phyloP scores from a whole-genome alignment of 2,888 invertebrate genomes.

The Dexiosoma caninum region DNA sequence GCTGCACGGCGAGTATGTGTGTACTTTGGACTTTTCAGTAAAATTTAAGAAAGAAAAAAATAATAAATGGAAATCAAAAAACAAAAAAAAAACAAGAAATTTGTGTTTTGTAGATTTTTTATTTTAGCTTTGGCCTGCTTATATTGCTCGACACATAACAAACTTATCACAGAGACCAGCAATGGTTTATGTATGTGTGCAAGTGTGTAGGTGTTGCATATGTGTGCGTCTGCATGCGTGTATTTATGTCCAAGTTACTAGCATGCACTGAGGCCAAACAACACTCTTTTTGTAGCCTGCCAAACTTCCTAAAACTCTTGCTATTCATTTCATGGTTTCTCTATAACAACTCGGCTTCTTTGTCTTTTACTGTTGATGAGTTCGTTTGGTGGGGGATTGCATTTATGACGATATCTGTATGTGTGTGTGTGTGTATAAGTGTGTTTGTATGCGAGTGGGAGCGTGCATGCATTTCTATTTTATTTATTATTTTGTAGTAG shows the following conservation, averaged over 20 bases:
- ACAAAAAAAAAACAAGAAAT: conserved; percentile 29
- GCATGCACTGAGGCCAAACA: conserved; percentile 35
- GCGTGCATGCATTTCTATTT: conserved; percentile 40
- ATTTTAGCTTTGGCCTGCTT: conserved; percentile 62
- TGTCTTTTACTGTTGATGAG: conserved; percentile 58
- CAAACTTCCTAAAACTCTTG: conserved; percentile 42
- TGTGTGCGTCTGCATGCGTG: conserved; percentile 12
- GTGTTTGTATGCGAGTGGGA: neutral
- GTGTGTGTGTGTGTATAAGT: neutral
- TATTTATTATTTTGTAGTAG: conserved; percentile 38
- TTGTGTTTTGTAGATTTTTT: conserved; percentile 59
- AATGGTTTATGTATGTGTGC: neutral
- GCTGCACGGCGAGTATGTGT: conserved; percentile 8
- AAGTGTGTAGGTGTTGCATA: no score
- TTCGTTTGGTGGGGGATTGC: conserved; percentile 30
- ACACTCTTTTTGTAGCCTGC: conserved; percentile 13
- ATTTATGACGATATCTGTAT: conserved; percentile 11
- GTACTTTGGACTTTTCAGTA: conserved; percentile 42
- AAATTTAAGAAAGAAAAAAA: conserved; percentile 5
- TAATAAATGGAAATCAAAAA: no score
- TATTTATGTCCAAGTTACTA: conserved; percentile 19
- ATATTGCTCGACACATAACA: conserved; percentile 19
- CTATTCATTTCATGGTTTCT: conserved; percentile 10
- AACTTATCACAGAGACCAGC: neutral
- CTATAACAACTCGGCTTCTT: conserved; percentile 46